Evolutionary conservation across 2,113 vertebrate species (phyloP).

Genomic region (Ceyx margarethae): DNA sequence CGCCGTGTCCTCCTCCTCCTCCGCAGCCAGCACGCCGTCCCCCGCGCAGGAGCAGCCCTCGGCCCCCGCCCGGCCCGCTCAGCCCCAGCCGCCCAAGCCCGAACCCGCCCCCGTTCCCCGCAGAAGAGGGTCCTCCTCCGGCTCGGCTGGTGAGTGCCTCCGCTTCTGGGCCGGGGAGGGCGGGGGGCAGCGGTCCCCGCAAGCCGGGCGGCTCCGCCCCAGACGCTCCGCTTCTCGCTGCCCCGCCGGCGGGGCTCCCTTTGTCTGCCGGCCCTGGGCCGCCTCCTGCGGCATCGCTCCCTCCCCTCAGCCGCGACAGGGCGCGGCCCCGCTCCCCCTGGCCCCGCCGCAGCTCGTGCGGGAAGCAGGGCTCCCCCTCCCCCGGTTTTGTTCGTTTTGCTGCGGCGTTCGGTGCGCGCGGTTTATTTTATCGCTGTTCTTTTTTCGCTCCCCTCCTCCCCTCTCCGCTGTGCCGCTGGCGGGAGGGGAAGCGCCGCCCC

Average conservation of each 20-base stretch:
- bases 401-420: no score
- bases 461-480: background rate
- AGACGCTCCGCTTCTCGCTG: background rate
- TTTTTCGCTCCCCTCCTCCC: background rate
- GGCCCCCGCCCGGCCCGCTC: background rate
- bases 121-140: slow-evolving; percentile 21
- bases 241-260: background rate
- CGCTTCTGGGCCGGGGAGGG: background rate
- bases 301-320: background rate
- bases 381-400: background rate
- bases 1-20: slow-evolving; percentile 5
- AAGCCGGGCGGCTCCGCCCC: background rate
- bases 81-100: background rate
- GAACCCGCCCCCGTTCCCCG: background rate
- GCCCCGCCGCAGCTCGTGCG: background rate
- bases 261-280: slow-evolving; percentile 25
- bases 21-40: slow-evolving; percentile 15
- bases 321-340: background rate
- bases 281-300: slow-evolving; percentile 17
- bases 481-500: background rate
- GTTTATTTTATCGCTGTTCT: background rate
- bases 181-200: background rate
- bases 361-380: background rate
- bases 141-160: slow-evolving; percentile 48
- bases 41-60: slow-evolving; percentile 13